Evolutionary conservation across 2,888 invertebrate genomes (phyloP), one percentile per base, ranked within the genome.

Genomic region (Onthophagus sagittarius): DNA sequence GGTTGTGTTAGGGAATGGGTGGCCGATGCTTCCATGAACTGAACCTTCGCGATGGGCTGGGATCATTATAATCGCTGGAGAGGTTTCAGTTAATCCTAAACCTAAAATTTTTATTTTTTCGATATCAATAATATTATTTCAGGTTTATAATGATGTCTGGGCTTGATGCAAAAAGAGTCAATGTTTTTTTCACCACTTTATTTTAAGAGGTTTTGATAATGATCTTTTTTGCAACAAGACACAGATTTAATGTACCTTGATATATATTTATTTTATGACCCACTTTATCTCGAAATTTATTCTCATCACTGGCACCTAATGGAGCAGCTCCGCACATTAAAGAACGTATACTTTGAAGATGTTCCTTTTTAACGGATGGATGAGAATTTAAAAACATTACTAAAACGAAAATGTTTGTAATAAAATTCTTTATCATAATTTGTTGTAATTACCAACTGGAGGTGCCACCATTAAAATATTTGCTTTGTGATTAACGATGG

Each of bases 391-490:
- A 88, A 78, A 94, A 90, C 14, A 94, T 83, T 3, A 90, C 92
- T 92, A 85, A 5, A 67, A 70, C n/a, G 39, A 15, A 13, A 11
- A 2, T 70, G 31, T 53, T 62, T 65, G 13, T 23, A 62, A n/a
- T 9, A 53, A 70, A 62, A n/a, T 14, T 70, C 15, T 7, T 13
- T 70, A 63, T 31, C 63, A 63, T 69, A 39, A 11, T n/a, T 23
- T 15, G 2, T 62, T 15, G 62, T 33, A 39, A 15, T 67, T 83
- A 92, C 92, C 89, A 73, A 96, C 89, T 13, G 96, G 95, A 3
- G 96, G 96, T 9, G 95, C 96, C 2, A 92, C 83, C 78, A 92
- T 92, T 1, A 94, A 82, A 53, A 91, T 78, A n/a, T 88, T 88
- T 2, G 88, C 87, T 79, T 90, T 89, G 78, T 93, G 86, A 13